Percentiles rank a stretch among this genome's conserved stretches.
phyloP scores from a whole-genome alignment of 2,888 invertebrate genomes.

The Noctua janthe region DNA sequence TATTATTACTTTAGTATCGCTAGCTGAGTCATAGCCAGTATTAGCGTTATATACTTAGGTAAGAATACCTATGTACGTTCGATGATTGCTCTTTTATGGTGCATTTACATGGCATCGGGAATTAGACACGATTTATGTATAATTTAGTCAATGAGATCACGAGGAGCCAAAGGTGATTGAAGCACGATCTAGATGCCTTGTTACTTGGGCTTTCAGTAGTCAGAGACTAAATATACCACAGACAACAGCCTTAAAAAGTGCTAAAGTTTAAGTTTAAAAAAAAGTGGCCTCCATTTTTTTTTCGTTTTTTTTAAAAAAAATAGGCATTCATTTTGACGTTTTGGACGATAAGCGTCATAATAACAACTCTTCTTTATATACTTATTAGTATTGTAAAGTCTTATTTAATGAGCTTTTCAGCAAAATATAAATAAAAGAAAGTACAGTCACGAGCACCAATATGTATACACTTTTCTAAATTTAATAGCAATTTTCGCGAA shows the following conservation, averaged over 20 bases:
- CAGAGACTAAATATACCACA: background rate
- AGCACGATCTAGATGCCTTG: constrained; percentile 47
- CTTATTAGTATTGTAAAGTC: background rate
- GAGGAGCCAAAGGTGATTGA: constrained; percentile 45
- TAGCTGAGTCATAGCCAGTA: constrained; percentile 44
- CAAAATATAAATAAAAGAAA: background rate
- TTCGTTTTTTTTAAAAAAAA: no score
- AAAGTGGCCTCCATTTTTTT: background rate
- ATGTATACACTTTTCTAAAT: no score
- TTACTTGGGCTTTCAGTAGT: constrained; percentile 14
- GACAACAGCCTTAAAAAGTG: background rate
- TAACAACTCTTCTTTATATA: no score
- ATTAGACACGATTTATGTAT: constrained; percentile 60
- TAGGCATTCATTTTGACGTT: background rate
- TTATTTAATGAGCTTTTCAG: background rate
- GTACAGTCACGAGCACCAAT: no score
- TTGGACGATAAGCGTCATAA: no score
- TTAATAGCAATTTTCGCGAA: no score
- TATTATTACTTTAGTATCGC: constrained; percentile 42
- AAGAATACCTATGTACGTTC: constrained; percentile 17
- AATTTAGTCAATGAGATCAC: constrained; percentile 59
- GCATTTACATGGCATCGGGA: constrained; percentile 58
- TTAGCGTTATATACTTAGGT: constrained; percentile 24
- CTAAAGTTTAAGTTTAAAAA: background rate
- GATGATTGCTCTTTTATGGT: constrained; percentile 55